These are phyloP conservation scores for Andrena bucephala DNA, from an alignment of 2,888 invertebrate species.

Conservation along the genomic window DNA sequence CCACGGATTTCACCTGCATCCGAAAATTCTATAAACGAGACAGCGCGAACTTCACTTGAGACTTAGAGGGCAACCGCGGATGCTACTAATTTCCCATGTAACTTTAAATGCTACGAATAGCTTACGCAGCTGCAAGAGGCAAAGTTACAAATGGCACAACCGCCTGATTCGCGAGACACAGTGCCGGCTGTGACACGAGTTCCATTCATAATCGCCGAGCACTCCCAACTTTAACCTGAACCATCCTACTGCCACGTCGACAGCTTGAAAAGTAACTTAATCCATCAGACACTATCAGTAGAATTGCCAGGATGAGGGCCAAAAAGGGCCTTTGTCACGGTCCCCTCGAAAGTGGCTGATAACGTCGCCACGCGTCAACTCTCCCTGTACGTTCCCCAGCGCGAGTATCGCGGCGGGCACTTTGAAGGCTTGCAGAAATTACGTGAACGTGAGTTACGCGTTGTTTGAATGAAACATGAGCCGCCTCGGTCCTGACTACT, in stretches of 20 bases:
- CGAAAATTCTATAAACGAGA: conserved; percentile 8
- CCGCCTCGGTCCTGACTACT: neutral
- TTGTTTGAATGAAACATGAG: conserved; percentile 26
- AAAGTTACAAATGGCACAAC: neutral
- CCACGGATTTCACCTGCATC: neutral
- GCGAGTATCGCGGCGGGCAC: neutral
- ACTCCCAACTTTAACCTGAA: neutral
- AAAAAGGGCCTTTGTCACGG: neutral
- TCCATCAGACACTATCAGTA: too few species aligned
- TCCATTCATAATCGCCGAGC: neutral
- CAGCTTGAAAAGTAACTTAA: too few species aligned
- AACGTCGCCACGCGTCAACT: neutral
- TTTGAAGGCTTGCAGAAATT: conserved; percentile 17
- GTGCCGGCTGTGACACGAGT: neutral
- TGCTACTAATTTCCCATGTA: neutral
- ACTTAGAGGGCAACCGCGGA: neutral
- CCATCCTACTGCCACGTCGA: neutral
- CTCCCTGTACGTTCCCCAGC: neutral
- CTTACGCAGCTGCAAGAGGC: neutral
- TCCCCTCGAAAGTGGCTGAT: neutral
- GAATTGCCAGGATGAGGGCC: too few species aligned
- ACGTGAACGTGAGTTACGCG: neutral
- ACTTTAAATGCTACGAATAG: neutral
- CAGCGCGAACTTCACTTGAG: neutral
- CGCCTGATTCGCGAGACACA: neutral